These are phyloP conservation scores for Dusona sp. DNA, from an alignment of 2,888 invertebrate genomes.

Conservation along the genomic window DNA sequence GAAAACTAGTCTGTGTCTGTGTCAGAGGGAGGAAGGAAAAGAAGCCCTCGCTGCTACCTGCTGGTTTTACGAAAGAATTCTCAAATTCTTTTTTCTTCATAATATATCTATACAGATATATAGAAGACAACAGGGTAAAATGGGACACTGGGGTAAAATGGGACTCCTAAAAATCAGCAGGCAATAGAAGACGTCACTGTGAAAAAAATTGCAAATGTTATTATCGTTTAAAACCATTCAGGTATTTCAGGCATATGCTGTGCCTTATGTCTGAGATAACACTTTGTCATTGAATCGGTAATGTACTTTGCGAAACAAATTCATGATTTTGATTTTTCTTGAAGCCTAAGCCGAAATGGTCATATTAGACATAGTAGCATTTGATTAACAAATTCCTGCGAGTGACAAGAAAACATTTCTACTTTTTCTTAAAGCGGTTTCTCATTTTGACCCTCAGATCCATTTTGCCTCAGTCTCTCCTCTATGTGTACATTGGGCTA, in stretches of 20 bases:
- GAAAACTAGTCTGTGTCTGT: not conserved
- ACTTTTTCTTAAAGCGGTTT: not conserved
- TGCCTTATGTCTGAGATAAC: too few species aligned
- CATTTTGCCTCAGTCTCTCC: not conserved
- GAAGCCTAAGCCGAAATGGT: too few species aligned
- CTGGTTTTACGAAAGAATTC: slow-evolving; percentile 48
- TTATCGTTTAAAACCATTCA: too few species aligned
- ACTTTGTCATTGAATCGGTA: too few species aligned
- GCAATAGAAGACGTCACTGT: not conserved
- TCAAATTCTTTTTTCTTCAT: slow-evolving; percentile 39
- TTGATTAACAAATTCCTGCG: not conserved
- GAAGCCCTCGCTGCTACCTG: slow-evolving; percentile 33
- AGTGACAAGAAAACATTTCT: not conserved
- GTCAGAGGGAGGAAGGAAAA: slow-evolving; percentile 3
- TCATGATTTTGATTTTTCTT: too few species aligned
- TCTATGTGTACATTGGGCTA: not conserved
- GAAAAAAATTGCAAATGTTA: too few species aligned
- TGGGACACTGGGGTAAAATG: not conserved
- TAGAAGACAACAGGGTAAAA: not conserved
- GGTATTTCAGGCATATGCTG: too few species aligned
- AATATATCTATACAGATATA: not conserved
- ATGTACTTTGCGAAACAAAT: too few species aligned
- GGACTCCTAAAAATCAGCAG: not conserved
- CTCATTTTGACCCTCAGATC: not conserved
- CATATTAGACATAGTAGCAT: too few species aligned